Evolutionary conservation across 2,797 vertebrate genomes (phyloP).

Genomic region (Pelochelys cantorii): DNA sequence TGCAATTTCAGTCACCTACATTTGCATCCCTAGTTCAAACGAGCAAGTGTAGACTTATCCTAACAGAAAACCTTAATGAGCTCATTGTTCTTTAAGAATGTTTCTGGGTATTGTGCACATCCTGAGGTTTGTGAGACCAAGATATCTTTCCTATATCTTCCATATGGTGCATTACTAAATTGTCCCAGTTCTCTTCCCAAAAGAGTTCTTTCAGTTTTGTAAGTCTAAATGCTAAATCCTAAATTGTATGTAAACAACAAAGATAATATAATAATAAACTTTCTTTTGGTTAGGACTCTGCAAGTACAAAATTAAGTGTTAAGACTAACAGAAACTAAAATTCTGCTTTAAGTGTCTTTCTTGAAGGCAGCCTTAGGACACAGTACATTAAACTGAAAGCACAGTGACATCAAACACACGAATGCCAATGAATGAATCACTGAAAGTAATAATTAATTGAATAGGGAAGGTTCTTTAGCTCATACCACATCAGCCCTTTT

Average conservation of each 20-base stretch:
- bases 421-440: neutral
- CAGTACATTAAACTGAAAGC: conserved; percentile 7
- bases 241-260: neutral
- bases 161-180: neutral
- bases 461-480: neutral
- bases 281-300: neutral
- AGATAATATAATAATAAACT: neutral
- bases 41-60: too few relatives aligned
- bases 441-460: neutral
- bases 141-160: neutral
- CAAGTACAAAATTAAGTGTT: neutral
- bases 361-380: neutral
- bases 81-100: neutral
- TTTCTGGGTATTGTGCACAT: neutral
- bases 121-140: neutral
- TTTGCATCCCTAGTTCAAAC: too few relatives aligned
- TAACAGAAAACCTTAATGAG: neutral
- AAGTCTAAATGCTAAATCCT: neutral
- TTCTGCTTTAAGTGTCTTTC: neutral
- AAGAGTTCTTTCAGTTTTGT: neutral
- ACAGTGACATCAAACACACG: neutral
- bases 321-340: conserved; percentile 3
- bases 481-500: neutral
- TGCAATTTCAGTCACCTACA: too few relatives aligned
- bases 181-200: neutral